A percentile compares a stretch with the other conserved stretches of the same genome.
These are phyloP conservation scores for Malacoraja senta DNA, from an alignment of 2,797 vertebrate species.

Conservation along the genomic window DNA sequence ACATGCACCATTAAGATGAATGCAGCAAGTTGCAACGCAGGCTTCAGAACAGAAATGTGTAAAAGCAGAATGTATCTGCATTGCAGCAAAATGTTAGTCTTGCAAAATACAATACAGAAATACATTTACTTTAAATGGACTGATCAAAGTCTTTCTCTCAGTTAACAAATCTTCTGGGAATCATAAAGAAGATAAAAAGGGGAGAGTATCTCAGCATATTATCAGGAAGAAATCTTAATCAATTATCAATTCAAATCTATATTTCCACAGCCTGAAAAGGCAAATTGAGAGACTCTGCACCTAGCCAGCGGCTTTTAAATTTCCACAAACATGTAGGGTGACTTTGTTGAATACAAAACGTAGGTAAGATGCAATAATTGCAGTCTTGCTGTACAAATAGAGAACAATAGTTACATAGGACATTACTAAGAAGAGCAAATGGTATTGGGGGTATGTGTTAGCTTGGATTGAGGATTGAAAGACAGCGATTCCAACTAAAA, in stretches of 20 bases:
- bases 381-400: too few species aligned
- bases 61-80: conserved; percentile 13
- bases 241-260: neutral
- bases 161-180: neutral
- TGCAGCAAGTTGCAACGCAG: neutral
- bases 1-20: neutral
- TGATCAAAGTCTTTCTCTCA: neutral
- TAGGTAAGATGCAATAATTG: too few species aligned
- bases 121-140: neutral
- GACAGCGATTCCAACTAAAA: too few species aligned
- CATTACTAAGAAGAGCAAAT: neutral
- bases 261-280: neutral
- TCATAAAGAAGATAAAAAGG: neutral
- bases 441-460: too few species aligned
- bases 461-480: too few species aligned
- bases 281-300: neutral
- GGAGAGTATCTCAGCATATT: neutral
- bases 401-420: neutral
- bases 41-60: neutral
- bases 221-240: neutral
- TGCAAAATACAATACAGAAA: conserved; percentile 1
- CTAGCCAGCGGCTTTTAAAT: neutral
- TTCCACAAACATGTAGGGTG: neutral
- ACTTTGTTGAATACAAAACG: neutral
- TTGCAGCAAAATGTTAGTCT: conserved; percentile 14